Evolutionary conservation across 2,113 vertebrate genomes (phyloP), one percentile per base, ranked within the genome.

Genomic region (Leptobrachium leishanense): DNA sequence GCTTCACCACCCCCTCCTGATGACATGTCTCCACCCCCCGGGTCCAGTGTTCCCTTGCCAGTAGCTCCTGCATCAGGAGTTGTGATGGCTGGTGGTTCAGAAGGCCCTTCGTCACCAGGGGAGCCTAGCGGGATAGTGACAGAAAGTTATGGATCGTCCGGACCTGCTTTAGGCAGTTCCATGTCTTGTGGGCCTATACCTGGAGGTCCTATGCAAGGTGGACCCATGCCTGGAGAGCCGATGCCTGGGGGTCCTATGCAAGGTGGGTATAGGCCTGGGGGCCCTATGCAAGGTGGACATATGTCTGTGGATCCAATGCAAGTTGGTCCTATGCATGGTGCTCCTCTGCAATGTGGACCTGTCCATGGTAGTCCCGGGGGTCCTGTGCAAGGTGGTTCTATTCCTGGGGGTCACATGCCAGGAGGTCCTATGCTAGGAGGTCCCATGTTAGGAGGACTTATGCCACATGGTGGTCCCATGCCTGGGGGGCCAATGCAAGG

Each of bases 1-100:
- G 97, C 96, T 0, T 95, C 96, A 0, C 85, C 68, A 0, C 84
- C 92, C 13, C 91, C 91, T 0, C 83, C 91, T 0, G 88, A 87
- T 20, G 44, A 9, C 31, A 72, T 53, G 2, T 13, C 44, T 6
- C 8, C 72, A 7, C 39, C 72, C 12, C 7, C 1, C 63, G 0
- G 74, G 68, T 9, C 68, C 9, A 46, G 31, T 10, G 72, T 7
- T 15, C 5, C 6, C 6, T 13, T 46, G 9, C 86, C 87, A 54
- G 88, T 86, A 73, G 82, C 79, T 6, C 93, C 93, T 1, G 83
- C 90, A 2, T 85, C 86, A 0, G 93, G 90, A 4, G 87, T 83
- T 1, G 91, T 91, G 2, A 84, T 81, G 0, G 86, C 89, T 64
- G 62, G 62, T 13, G 46, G 46, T 50, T 50, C 46, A 4, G 4